These are phyloP conservation scores for Helogale parvula DNA, from an alignment of 2,113 vertebrate species.

Conservation along the genomic window DNA sequence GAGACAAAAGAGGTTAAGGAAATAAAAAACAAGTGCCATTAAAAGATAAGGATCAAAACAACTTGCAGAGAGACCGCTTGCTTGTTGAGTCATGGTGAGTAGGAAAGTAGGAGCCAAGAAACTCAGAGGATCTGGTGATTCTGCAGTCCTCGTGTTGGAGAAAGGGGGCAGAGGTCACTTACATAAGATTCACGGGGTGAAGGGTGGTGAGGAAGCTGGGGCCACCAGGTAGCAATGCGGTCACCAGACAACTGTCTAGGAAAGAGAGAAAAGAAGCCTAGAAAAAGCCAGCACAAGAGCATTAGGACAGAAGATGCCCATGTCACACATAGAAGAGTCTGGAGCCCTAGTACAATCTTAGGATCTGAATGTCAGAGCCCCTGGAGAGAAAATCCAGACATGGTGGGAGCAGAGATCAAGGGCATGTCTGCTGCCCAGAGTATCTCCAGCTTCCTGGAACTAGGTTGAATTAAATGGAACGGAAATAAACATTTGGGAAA, in stretches of 20 bases:
- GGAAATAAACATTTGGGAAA: not conserved
- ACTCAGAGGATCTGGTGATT: fast-evolving
- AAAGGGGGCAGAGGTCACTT: not conserved
- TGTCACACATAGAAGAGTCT: not conserved
- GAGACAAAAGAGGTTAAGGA: not conserved
- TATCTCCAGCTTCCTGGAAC: not conserved
- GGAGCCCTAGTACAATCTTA: too few relatives aligned
- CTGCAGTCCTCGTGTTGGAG: not conserved
- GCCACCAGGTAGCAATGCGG: not conserved
- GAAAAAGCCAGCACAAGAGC: not conserved
- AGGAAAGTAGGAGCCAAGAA: not conserved
- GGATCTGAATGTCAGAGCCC: not conserved
- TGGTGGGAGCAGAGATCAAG: not conserved
- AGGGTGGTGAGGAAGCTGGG: not conserved
- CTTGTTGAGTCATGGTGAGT: not conserved
- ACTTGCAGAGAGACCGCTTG: not conserved
- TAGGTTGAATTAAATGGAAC: not conserved
- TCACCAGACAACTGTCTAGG: not conserved
- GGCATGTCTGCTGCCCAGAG: not conserved
- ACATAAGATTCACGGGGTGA: not conserved
- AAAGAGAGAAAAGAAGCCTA: not conserved
- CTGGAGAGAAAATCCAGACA: not conserved
- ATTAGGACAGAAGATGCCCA: not conserved
- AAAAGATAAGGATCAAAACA: not conserved
- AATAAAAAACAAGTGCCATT: not conserved